phyloP scores from a whole-genome alignment of 1,140 invertebrate genomes.

The Zaprionus africanus region DNA sequence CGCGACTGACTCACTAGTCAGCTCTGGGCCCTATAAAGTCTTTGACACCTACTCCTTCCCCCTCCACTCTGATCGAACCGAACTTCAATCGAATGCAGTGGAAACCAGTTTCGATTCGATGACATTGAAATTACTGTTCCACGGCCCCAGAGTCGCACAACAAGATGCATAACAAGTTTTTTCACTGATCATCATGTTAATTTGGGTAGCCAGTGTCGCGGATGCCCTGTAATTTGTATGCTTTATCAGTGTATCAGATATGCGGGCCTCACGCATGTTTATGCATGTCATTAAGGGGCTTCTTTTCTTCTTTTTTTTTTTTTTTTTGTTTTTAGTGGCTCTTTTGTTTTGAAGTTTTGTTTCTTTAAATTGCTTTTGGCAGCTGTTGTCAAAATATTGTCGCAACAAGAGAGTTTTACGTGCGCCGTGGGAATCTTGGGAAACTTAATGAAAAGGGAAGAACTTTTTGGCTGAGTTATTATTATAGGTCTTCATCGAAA shows the following conservation, averaged over 20 bases:
- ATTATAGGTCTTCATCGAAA: neutral
- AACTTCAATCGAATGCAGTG: slow-evolving; percentile 16
- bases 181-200: slow-evolving; percentile 57
- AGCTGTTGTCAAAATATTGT: slow-evolving; percentile 54
- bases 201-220: slow-evolving; percentile 46
- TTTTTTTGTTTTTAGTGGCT: slow-evolving; percentile 8
- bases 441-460: neutral
- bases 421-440: neutral
- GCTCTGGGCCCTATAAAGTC: slow-evolving; percentile 28
- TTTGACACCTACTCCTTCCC: slow-evolving; percentile 57
- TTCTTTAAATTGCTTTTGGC: slow-evolving; percentile 27
- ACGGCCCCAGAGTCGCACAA: slow-evolving; percentile 30
- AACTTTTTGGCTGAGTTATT: neutral
- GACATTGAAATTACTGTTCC: slow-evolving; percentile 60
- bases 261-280: slow-evolving; percentile 45
- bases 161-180: slow-evolving; percentile 68
- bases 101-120: slow-evolving; percentile 55
- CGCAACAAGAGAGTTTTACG: neutral
- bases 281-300: slow-evolving; percentile 65
- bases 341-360: slow-evolving; percentile 32
- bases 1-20: slow-evolving; percentile 50
- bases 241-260: slow-evolving; percentile 73
- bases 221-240: slow-evolving; percentile 67
- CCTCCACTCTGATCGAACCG: neutral
- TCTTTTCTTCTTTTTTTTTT: neutral